Evolutionary conservation across 1,140 invertebrate species (phyloP).

Genomic region (Psilanteris sp.): DNA sequence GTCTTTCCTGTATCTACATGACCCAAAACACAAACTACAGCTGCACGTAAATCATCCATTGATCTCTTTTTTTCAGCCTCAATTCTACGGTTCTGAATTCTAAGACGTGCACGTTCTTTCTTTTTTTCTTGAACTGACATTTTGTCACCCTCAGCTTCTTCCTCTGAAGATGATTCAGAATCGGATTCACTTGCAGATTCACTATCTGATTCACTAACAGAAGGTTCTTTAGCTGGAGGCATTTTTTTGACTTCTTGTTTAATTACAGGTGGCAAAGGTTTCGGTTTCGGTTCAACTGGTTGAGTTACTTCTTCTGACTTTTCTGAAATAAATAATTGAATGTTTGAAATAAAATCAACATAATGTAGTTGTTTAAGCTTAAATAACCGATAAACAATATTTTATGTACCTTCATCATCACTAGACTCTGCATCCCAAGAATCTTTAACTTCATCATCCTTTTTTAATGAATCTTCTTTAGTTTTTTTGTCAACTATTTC

Average conservation of each 20-base stretch:
- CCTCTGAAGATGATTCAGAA: conserved; percentile 81
- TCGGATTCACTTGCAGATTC: conserved; percentile 76
- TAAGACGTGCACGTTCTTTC: conserved; percentile 82
- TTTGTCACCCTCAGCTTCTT: conserved; percentile 79
- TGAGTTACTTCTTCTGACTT: conserved; percentile 72
- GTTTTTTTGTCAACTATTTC: conserved; percentile 81
- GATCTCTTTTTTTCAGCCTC: conserved; percentile 91
- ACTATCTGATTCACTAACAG: conserved; percentile 25
- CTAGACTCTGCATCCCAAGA: conserved; percentile 90
- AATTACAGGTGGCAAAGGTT: not conserved
- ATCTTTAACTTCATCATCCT: conserved; percentile 86
- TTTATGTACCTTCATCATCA: conserved; percentile 81
- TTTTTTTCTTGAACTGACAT: conserved; percentile 84
- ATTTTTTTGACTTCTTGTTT: conserved; percentile 32
- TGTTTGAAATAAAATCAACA: no score
- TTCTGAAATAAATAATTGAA: conserved; percentile 48
- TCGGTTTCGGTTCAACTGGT: conserved; percentile 10
- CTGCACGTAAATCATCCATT: conserved; percentile 91
- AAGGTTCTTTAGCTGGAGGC: conserved; percentile 12
- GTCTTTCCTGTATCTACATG: conserved; percentile 99
- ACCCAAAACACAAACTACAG: conserved; percentile 99
- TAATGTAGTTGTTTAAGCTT: no score
- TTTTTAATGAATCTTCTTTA: conserved; percentile 78
- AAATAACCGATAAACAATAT: no score
- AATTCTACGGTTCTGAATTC: conserved; percentile 90